These are phyloP conservation scores for Galeruca laticollis DNA, from an alignment of 2,888 invertebrate species.

Conservation along the genomic window DNA sequence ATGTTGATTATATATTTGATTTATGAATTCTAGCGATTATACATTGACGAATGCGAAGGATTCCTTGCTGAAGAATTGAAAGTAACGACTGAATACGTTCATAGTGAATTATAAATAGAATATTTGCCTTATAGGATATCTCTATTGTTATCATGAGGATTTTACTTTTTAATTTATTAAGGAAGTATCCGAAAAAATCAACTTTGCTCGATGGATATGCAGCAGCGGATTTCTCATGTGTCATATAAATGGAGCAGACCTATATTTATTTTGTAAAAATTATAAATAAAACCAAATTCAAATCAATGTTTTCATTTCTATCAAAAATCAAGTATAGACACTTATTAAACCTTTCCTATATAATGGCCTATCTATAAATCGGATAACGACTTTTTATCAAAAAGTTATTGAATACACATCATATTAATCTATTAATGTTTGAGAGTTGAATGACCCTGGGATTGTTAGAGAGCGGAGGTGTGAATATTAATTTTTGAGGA, in stretches of 20 bases:
- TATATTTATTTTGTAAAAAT: conserved; percentile 8
- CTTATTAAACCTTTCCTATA: no score
- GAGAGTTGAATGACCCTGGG: no score
- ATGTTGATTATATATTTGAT: conserved; percentile 4
- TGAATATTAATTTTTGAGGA: no score
- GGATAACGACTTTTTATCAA: no score
- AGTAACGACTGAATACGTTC: conserved; percentile 85
- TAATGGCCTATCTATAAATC: no score
- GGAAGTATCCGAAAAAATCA: no score
- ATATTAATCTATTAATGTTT: no score
- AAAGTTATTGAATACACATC: no score
- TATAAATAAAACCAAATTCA: not conserved
- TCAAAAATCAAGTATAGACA: no score
- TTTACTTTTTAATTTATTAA: no score
- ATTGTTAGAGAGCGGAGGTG: no score
- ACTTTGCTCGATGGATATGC: conserved; percentile 40
- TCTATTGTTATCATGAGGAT: not conserved
- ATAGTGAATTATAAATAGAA: conserved; percentile 78
- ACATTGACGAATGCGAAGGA: conserved; percentile 79
- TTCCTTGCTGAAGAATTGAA: conserved; percentile 87
- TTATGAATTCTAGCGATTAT: conserved; percentile 70
- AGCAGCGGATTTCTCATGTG: conserved; percentile 3
- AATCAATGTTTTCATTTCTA: not conserved
- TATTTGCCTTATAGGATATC: no score
- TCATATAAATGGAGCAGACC: conserved; percentile 22